phyloP scores from a whole-genome alignment of 92 coral and sea anemone species.

The Phymanthus crucifer region DNA sequence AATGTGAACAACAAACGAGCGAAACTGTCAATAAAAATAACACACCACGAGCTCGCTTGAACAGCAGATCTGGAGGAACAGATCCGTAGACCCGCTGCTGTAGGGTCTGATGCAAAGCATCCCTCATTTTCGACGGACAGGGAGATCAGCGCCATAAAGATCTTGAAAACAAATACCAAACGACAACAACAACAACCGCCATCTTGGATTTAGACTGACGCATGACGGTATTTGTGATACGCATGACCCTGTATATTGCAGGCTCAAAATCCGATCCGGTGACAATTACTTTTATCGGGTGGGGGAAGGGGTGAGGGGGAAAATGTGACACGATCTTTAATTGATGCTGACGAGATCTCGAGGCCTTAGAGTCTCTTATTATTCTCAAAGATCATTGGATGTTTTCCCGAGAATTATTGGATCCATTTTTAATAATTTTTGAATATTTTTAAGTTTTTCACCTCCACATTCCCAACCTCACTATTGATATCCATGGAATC shows the following conservation, averaged over 20 bases:
- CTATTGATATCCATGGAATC: too few relatives aligned
- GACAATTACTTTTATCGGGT: background rate
- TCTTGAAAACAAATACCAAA: conserved; percentile 26
- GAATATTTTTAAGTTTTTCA: too few relatives aligned
- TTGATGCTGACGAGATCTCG: too few relatives aligned
- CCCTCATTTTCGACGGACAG: conserved; percentile 13
- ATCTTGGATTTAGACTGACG: conserved; percentile 51
- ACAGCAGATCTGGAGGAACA: conserved; percentile 48
- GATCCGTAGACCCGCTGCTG: conserved; percentile 77
- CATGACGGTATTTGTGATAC: conserved; percentile 31
- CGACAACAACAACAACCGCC: conserved; percentile 61
- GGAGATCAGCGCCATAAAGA: conserved; percentile 19
- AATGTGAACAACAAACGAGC: background rate
- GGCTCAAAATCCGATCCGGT: background rate
- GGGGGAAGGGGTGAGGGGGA: background rate
- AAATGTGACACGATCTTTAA: background rate
- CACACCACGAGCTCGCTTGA: conserved; percentile 76
- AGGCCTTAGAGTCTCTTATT: too few relatives aligned
- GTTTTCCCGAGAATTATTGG: too few relatives aligned
- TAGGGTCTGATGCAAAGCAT: conserved; percentile 56
- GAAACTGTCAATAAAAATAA: background rate
- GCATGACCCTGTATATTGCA: background rate
- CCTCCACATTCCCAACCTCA: too few relatives aligned
- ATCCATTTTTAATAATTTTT: too few relatives aligned
- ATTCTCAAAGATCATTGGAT: too few relatives aligned